A percentile compares a stretch with the other conserved stretches of the same genome.
These are phyloP conservation scores for Probosciger aterrimus DNA, from an alignment of 2,113 vertebrate species.

Conservation along the genomic window DNA sequence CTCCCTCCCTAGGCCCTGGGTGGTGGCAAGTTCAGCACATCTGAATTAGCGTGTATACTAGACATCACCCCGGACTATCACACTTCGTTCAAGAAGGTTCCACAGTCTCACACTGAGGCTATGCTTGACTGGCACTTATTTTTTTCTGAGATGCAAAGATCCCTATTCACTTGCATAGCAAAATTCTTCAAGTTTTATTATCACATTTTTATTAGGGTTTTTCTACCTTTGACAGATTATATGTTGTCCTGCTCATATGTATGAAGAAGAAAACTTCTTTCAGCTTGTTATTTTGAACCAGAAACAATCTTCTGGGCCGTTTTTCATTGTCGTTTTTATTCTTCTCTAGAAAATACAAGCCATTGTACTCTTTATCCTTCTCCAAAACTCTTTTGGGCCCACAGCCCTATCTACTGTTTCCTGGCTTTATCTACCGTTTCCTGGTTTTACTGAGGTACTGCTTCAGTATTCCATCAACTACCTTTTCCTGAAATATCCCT, in stretches of 20 bases:
- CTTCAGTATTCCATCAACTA: background rate
- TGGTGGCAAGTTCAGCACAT: background rate
- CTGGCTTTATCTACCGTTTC: background rate
- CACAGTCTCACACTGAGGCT: background rate
- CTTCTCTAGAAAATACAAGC: background rate
- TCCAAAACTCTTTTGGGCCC: background rate
- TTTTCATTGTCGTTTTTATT: background rate
- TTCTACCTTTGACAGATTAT: background rate
- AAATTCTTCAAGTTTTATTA: background rate
- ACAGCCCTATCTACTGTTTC: background rate
- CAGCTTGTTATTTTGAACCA: background rate
- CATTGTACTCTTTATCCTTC: background rate
- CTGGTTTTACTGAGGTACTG: background rate
- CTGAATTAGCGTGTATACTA: background rate
- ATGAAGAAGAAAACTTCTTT: background rate
- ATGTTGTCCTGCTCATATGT: background rate
- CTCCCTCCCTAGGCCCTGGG: background rate
- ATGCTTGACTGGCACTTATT: background rate
- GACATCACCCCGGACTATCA: background rate
- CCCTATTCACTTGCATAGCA: background rate
- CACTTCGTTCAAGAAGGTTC: background rate
- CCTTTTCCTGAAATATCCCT: background rate
- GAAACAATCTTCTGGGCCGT: background rate
- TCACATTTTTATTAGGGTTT: background rate
- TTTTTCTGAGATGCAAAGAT: background rate